These are phyloP conservation scores for Varecia variegata DNA, from an alignment of 2,797 vertebrate species.

Conservation along the genomic window DNA sequence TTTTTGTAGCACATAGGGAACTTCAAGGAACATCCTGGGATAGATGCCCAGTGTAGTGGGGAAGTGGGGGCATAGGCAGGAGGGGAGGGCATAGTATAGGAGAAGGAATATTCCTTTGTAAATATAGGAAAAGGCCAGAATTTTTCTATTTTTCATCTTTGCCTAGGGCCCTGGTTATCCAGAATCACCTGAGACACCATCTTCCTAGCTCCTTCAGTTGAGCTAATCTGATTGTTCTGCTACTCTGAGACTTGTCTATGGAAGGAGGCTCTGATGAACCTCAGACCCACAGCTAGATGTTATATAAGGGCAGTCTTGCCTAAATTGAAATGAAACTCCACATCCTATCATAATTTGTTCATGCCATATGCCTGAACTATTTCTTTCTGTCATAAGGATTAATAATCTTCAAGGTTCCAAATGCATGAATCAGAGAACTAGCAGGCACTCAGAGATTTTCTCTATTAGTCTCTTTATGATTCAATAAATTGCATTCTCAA, in stretches of 20 bases:
- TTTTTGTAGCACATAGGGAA: not conserved
- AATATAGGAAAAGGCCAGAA: not conserved
- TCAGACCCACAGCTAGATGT: not conserved
- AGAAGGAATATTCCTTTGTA: not conserved
- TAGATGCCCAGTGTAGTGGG: not conserved
- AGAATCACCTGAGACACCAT: not conserved
- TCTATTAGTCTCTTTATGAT: not conserved
- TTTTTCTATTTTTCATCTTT: not conserved
- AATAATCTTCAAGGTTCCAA: constrained; percentile 8
- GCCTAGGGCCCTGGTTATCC: not conserved
- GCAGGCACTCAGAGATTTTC: not conserved
- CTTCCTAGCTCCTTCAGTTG: not conserved
- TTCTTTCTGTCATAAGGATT: constrained; percentile 36
- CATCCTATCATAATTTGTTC: not conserved
- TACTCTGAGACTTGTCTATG: not conserved
- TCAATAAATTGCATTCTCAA: not conserved
- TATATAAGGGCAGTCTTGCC: not conserved
- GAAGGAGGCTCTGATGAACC: not conserved
- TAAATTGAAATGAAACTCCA: not conserved
- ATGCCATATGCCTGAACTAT: constrained; percentile 7
- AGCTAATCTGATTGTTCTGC: not conserved
- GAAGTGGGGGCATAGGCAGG: not conserved
- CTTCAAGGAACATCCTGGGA: constrained; percentile 29
- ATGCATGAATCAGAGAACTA: constrained; percentile 40
- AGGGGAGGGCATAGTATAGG: too few species aligned